Evolutionary conservation across 2,113 vertebrate species (phyloP), one percentile per base, ranked within the genome.

Genomic region (Myiozetetes cayanensis): DNA sequence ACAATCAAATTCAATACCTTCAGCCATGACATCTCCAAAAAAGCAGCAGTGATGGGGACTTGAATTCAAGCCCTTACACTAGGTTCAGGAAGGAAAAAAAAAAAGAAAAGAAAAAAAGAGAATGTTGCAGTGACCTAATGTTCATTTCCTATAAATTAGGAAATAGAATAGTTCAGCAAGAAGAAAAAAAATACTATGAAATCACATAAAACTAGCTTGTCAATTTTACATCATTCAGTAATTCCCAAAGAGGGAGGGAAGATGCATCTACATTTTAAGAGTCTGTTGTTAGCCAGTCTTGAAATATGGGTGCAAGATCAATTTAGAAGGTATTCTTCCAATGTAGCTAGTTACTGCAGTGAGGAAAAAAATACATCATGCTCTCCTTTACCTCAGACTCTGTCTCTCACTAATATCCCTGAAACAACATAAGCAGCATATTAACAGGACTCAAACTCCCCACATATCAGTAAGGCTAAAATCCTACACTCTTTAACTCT

Each of bases 101-200:
- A 3, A 3, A 1, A 3, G 5, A 4, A 4, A 3, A 6, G 1
- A 20, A 12, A n/a, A 11, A n/a, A 33, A 8, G 9, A 31, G 0
- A 53, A 41, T 0, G 7, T 46, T 82, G 27, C 25, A 79, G 47
- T 39, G 33, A 79, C 16, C 8, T 43, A 43, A 35, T 41, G 21
- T 41, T 61, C 2, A 58, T 30, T 92, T 81, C 17, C 31, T 71
- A 65, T 55, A 75, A 43, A 74, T 67, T 28, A 71, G 4, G 8
- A 30, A 62, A 59, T 3, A 87, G 44, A 91, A 39, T 7, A 75
- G 19, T 14, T 59, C 46, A 50, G 18, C 20, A 55, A 61, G 11
- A 62, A 85, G 18, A 43, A 66, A 89, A 53, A 87, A 67, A 68
- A 41, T 6, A 50, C 6, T 20, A 21, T 6, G 14, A 85, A 65